phyloP scores from a whole-genome alignment of 2,113 vertebrate genomes.

The Thamnaconus septentrionalis region DNA sequence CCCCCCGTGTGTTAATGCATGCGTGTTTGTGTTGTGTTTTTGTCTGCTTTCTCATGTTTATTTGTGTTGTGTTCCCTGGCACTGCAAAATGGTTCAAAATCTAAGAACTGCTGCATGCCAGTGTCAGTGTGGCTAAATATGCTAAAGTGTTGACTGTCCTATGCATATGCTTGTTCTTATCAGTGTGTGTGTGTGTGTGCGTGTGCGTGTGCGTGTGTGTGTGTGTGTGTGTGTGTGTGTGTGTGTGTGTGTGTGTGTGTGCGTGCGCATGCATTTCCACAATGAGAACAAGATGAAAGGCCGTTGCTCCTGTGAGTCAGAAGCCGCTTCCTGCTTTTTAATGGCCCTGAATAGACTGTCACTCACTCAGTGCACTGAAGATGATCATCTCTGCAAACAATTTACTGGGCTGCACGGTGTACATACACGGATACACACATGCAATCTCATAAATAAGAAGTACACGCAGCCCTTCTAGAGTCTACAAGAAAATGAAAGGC shows the following conservation, averaged over 20 bases:
- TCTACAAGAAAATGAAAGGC: constrained; percentile 29
- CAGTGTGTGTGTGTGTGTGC: neutral
- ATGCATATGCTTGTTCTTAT: neutral
- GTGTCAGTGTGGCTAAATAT: neutral
- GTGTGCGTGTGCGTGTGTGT: neutral
- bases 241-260: neutral
- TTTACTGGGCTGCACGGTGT: neutral
- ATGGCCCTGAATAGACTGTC: constrained; percentile 29
- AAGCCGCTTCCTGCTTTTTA: constrained; percentile 30
- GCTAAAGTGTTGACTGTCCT: neutral
- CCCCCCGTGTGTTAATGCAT: neutral
- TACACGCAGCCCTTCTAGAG: neutral
- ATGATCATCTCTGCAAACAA: constrained; percentile 19
- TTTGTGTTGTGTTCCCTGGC: neutral
- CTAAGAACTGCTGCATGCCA: neutral
- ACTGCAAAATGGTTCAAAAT: neutral
- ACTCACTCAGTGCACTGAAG: constrained; percentile 3
- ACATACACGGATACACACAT: neutral
- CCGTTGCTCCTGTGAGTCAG: constrained; percentile 42
- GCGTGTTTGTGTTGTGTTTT: neutral
- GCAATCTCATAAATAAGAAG: neutral
- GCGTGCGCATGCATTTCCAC: neutral
- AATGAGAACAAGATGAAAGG: constrained; percentile 51
- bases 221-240: constrained; percentile 6
- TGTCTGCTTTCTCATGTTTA: neutral